Conservation (phyloP, 2,888 invertebrate species). For the Drosophila prostipennis region DNA sequence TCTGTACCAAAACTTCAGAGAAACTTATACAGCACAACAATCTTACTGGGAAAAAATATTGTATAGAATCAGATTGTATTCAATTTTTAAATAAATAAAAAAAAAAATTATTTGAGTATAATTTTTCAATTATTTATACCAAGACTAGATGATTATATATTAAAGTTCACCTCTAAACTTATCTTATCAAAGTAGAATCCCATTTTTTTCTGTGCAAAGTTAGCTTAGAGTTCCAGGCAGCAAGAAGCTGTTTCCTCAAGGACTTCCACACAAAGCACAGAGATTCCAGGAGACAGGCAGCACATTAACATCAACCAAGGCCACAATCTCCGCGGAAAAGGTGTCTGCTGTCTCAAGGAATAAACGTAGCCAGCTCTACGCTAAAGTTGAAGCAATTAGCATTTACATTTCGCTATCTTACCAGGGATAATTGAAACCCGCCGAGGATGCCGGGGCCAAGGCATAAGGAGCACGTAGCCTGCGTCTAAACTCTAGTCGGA, state of each 20-base stretch:
- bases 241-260: conserved; percentile 66
- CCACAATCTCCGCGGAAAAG: conserved; percentile 60
- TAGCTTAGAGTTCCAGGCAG: conserved; percentile 48
- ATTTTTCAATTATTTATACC: too few species aligned
- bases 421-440: conserved; percentile 60
- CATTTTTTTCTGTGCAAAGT: conserved; percentile 3
- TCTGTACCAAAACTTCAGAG: conserved; percentile 1
- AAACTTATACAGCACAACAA: conserved; percentile 43
- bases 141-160: too few species aligned
- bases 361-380: conserved; percentile 14
- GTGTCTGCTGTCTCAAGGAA: conserved; percentile 76
- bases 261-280: conserved; percentile 39
- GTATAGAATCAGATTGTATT: too few species aligned
- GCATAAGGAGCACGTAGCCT: conserved; percentile 71
- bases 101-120: too few species aligned
- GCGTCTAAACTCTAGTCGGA: conserved; percentile 38
- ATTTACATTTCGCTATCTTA: conserved; percentile 72
- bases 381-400: conserved; percentile 64
- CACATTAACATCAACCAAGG: conserved; percentile 57
- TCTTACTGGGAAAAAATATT: conserved; percentile 9
- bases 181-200: too few species aligned
- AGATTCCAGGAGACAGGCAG: conserved; percentile 59
- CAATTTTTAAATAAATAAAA: too few species aligned
- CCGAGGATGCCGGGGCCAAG: conserved; percentile 29
- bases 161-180: too few species aligned